These are phyloP conservation scores for Indri indri DNA, from an alignment of 2,113 vertebrate species.

Conservation along the genomic window DNA sequence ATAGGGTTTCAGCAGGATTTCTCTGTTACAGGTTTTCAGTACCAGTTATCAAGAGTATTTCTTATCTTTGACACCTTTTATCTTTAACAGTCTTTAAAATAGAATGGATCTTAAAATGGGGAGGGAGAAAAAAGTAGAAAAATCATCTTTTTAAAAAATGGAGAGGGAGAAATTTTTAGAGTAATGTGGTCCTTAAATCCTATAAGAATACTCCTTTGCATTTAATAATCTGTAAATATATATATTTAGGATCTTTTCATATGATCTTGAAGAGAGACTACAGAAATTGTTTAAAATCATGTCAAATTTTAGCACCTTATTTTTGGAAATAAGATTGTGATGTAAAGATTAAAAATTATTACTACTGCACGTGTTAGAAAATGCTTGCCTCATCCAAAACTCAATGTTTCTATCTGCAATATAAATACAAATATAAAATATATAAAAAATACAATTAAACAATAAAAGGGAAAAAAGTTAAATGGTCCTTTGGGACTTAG, in stretches of 20 bases:
- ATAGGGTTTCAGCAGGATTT: constrained; percentile 29
- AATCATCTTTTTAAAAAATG: neutral
- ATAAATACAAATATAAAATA: constrained; percentile 43
- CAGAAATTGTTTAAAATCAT: constrained; percentile 33
- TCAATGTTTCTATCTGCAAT: constrained; percentile 50
- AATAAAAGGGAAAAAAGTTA: neutral
- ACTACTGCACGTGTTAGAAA: neutral
- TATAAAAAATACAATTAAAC: neutral
- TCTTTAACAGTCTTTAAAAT: constrained; percentile 50
- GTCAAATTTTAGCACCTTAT: neutral
- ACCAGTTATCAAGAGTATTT: constrained; percentile 41
- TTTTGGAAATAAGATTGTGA: constrained; percentile 39
- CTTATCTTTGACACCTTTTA: constrained; percentile 54
- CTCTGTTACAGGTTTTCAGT: constrained; percentile 48
- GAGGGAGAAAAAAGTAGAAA: neutral
- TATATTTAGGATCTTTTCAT: neutral
- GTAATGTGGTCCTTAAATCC: neutral
- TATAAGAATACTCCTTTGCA: constrained; percentile 6
- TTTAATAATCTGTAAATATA: constrained; percentile 33
- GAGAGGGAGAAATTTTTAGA: constrained; percentile 23
- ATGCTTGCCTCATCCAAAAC: neutral
- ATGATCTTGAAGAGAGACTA: neutral
- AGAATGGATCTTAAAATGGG: neutral
- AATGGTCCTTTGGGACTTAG: neutral
- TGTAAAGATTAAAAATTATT: neutral